A percentile compares a stretch with the other conserved stretches of the same genome.
phyloP scores from a whole-genome alignment of 2,888 invertebrate genomes.

The Euproctis similis region DNA sequence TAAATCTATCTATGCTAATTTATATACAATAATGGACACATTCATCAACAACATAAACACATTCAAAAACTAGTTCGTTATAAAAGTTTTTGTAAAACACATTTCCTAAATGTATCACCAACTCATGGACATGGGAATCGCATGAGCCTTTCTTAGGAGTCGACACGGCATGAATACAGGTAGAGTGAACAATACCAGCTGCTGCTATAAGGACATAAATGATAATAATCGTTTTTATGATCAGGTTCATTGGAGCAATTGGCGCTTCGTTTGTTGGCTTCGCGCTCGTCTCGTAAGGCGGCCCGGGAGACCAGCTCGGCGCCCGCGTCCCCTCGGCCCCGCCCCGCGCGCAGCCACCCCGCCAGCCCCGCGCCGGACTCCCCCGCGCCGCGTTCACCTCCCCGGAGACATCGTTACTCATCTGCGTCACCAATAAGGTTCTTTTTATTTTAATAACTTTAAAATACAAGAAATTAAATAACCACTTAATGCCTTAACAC shows the following conservation, averaged over 20 bases:
- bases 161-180: slow-evolving; percentile 14
- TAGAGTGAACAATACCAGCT: too few species aligned
- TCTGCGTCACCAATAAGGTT: slow-evolving; percentile 86
- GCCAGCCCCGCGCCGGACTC: slow-evolving; percentile 49
- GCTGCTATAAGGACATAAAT: not conserved
- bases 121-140: too few species aligned
- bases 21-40: too few species aligned
- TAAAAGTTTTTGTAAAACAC: too few species aligned
- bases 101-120: too few species aligned
- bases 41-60: too few species aligned
- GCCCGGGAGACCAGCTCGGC: slow-evolving; percentile 54
- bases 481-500: too few species aligned
- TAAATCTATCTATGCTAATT: too few species aligned
- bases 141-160: slow-evolving; percentile 21
- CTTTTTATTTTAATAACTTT: too few species aligned
- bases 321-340: slow-evolving; percentile 79
- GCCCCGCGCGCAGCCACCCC: slow-evolving; percentile 79
- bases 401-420: slow-evolving; percentile 77
- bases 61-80: too few species aligned
- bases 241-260: slow-evolving; percentile 66
- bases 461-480: too few species aligned
- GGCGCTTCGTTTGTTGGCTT: slow-evolving; percentile 56
- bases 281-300: slow-evolving; percentile 29
- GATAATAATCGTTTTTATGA: not conserved
- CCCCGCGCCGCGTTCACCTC: slow-evolving; percentile 52